Conservation (phyloP, 1,140 invertebrate species). For the Mycetomoellerius zeteki region DNA sequence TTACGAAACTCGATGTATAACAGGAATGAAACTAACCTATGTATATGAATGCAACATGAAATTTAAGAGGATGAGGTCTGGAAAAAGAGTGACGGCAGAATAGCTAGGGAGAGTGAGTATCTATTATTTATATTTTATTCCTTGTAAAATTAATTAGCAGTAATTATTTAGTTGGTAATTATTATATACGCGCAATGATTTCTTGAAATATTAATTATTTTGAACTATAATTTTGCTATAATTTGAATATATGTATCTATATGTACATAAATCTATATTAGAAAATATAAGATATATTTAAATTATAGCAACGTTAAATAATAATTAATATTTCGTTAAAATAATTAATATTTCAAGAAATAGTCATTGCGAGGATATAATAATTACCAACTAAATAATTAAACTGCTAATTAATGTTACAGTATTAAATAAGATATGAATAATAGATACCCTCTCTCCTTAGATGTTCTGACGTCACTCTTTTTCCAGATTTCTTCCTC, state of each 20-base stretch:
- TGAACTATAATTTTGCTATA: neutral
- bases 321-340: neutral
- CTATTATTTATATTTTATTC: conserved; percentile 17
- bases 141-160: neutral
- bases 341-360: neutral
- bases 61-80: neutral
- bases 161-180: neutral
- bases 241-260: neutral
- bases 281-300: neutral
- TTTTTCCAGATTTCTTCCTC: neutral
- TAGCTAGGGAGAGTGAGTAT: neutral
- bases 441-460: neutral
- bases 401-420: neutral
- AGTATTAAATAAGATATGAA: neutral
- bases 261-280: neutral
- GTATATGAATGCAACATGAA: neutral
- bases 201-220: conserved; percentile 1
- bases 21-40: neutral
- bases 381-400: neutral
- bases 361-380: neutral
- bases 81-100: neutral
- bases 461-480: neutral
- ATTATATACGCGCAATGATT: neutral
- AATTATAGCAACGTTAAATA: neutral
- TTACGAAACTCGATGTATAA: neutral